phyloP scores from a whole-genome alignment of 2,113 vertebrate species.

The Macroglossus sobrinus region DNA sequence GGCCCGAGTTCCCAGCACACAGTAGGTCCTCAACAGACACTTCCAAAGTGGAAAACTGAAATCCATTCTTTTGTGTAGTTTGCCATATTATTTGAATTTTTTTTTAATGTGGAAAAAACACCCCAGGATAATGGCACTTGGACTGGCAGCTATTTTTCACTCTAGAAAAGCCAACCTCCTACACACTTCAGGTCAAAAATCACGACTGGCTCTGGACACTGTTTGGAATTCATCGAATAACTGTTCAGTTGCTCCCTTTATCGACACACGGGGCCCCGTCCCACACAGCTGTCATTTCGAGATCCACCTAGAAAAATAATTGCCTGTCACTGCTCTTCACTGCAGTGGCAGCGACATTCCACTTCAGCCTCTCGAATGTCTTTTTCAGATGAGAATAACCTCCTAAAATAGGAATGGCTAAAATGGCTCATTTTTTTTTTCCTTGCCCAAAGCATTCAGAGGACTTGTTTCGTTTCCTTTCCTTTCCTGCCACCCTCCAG shows the following conservation, averaged over 20 bases:
- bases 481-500: neutral
- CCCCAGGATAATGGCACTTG: neutral
- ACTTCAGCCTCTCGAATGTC: conserved; percentile 31
- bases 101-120: neutral
- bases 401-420: conserved; percentile 32
- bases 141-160: conserved; percentile 16
- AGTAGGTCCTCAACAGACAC: neutral
- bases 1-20: neutral
- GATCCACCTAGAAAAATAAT: conserved; percentile 60
- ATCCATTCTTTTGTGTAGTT: neutral
- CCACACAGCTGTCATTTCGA: neutral
- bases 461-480: neutral
- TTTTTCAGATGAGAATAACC: conserved; percentile 57
- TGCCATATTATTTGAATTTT: neutral
- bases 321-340: conserved; percentile 56
- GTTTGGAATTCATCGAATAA: conserved; percentile 43
- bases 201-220: neutral
- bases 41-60: neutral
- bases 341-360: neutral
- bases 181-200: neutral
- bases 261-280: neutral
- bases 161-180: conserved; percentile 7
- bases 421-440: neutral
- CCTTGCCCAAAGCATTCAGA: conserved; percentile 30
- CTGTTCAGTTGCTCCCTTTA: neutral